Evolutionary conservation across 2,888 invertebrate genomes (phyloP), one percentile per base, ranked within the genome.

Genomic region (Drosophila neotestacea): DNA sequence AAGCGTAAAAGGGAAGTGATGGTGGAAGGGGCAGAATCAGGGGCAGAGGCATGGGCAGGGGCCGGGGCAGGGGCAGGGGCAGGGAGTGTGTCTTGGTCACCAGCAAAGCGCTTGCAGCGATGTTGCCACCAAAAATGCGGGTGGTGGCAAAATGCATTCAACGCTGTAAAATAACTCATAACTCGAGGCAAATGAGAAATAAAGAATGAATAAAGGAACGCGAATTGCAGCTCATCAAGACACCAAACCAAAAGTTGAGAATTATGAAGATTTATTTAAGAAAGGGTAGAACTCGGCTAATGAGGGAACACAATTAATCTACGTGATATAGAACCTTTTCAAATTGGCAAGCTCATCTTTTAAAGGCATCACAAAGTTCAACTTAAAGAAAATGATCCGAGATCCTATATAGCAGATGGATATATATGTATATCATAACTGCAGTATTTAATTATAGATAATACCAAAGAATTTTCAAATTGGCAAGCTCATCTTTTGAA

Each of bases 81-180:
- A 32, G 32, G 6, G 7, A n/a, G 5, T 28, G 41, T 44, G 32
- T 27, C 51, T 32, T 73, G 75, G 75, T 73, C 73, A 75, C 68
- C 73, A 55, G 54, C 60, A 22, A 56, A 58, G 13, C 7, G 32
- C 73, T 47, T 32, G 39, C 61, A 52, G 60, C 46, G 39, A 10
- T 36, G 32, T 59, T 74, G 70, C 75, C 75, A 63, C 38, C 62
- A 62, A 51, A 55, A 69, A 70, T 67, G 62, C 42, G 52, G 30
- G 41, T 50, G 42, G 6, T 39, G 44, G 36, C 32, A 38, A 75
- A 75, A 46, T 70, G 77, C 71, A 70, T 70, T 64, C 48, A 52
- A 58, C 44, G 44, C 60, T 44, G 22, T 38, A 39, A 51, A 47
- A 32, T 46, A 34, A 52, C 48, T 48, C 50, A 22, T 42, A 60